Conservation (phyloP, 2,113 vertebrate species). For the Proteles cristata region DNA sequence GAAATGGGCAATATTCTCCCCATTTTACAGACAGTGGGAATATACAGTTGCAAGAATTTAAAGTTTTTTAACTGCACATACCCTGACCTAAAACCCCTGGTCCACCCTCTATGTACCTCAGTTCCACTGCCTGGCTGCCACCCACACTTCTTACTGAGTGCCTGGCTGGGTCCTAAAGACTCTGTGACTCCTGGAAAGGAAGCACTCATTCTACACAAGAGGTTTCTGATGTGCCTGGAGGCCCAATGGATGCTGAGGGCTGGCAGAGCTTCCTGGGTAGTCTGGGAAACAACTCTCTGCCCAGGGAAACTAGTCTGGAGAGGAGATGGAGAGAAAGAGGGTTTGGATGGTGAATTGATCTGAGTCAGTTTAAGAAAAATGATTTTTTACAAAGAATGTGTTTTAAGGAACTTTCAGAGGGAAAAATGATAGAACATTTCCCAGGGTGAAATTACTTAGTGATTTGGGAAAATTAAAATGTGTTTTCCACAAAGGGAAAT, state of each 20-base stretch:
- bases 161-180: not conserved
- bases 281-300: not conserved
- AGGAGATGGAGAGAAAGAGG: not conserved
- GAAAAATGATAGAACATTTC: not conserved
- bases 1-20: not conserved
- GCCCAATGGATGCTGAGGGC: rapidly evolving
- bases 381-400: not conserved
- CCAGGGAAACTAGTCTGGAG: not conserved
- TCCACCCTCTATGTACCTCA: not conserved
- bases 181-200: not conserved
- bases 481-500: not conserved
- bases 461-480: not conserved
- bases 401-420: not conserved
- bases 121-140: rapidly evolving
- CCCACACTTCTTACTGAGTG: not conserved
- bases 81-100: not conserved
- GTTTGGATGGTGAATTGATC: not conserved
- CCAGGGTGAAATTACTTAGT: not conserved
- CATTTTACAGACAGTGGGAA: not conserved
- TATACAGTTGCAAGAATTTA: not conserved
- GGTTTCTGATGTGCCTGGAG: not conserved
- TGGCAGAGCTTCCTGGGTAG: not conserved
- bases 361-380: not conserved
- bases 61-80: not conserved
- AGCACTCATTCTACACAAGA: not conserved